Conservation (phyloP, 2,797 vertebrate genomes). For the Eptatretus atami region DNA sequence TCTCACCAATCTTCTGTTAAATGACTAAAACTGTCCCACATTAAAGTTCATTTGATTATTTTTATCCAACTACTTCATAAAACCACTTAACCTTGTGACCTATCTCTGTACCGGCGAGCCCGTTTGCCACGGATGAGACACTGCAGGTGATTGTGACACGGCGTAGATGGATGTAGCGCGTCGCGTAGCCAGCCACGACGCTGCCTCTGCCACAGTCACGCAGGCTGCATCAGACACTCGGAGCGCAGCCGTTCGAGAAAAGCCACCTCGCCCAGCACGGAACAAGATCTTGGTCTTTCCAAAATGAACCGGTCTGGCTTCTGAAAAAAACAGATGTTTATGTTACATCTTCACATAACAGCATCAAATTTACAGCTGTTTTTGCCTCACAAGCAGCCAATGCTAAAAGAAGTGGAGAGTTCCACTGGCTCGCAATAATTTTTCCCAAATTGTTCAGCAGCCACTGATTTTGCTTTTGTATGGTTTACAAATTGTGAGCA, state of each 20-base stretch:
- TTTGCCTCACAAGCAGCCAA: too few species aligned
- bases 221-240: slow-evolving; percentile 70
- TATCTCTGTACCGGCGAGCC: slow-evolving; percentile 42
- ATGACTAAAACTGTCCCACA: too few species aligned
- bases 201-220: slow-evolving; percentile 93
- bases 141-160: slow-evolving; percentile 52
- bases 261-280: slow-evolving; percentile 80
- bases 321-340: slow-evolving; percentile 16
- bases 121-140: slow-evolving; percentile 64
- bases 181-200: slow-evolving; percentile 62
- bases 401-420: too few species aligned
- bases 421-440: too few species aligned
- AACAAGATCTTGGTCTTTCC: slow-evolving; percentile 99
- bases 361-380: too few species aligned
- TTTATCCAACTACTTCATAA: too few species aligned
- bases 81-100: too few species aligned
- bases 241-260: slow-evolving; percentile 83
- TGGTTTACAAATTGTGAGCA: too few species aligned
- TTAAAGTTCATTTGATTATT: not conserved
- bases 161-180: slow-evolving; percentile 62
- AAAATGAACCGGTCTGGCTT: slow-evolving; percentile 97
- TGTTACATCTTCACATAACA: too few species aligned
- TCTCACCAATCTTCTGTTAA: too few species aligned
- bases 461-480: too few species aligned
- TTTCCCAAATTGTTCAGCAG: too few species aligned